Base-by-base conservation (phyloP, 2,113 vertebrate species). In the Cariama cristata region DNA sequence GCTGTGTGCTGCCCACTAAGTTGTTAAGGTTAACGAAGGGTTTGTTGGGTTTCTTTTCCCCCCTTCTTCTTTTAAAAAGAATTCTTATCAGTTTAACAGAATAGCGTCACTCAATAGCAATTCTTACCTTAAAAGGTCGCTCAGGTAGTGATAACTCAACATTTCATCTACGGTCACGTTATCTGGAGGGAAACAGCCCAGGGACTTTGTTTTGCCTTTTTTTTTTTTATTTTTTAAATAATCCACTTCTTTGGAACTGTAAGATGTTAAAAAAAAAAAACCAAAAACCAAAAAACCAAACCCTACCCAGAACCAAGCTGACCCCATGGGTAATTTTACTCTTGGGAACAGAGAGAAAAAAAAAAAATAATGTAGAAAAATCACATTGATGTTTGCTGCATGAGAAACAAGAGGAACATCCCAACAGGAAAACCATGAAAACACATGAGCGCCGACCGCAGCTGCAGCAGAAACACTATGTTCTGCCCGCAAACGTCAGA, bases 31-130 rank as follows among this genome's bases (percentile, higher is more conserved):
- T 95, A 96, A 91, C 62, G 62, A 27, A 92, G 35, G 35, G 49
- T 71, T 88, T 82, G 76, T 14, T 74, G 69, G 28, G 7, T 6
- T 62, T 58, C 60, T 79, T 85, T 44, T 45, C 3, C 5, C 45
- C n/a, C 45, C 24, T 20, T 69, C n/a, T 33, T 72, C 62, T 91
- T 81, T 58, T 52, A 15, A 64, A 89, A 89, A 89, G 76, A 84
- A 95, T 76, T 91, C 94, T 97, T 97, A 97, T 95, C 97, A 95
- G 84, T 91, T 97, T 91, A 97, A 87, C 89, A 90, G 93, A 96
- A 96, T 62, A 79, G 80, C 3, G 3, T 38, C 52, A 92, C 86
- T 94, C 89, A 94, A 50, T 93, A 97, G 76, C 80, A 93, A 93
- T 85, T 91, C 94, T 96, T 97, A 93, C 91, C 97, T 96, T 52